Base-by-base conservation (phyloP, 1,140 invertebrate genomes). In the Pogonomyrmex barbatus region DNA sequence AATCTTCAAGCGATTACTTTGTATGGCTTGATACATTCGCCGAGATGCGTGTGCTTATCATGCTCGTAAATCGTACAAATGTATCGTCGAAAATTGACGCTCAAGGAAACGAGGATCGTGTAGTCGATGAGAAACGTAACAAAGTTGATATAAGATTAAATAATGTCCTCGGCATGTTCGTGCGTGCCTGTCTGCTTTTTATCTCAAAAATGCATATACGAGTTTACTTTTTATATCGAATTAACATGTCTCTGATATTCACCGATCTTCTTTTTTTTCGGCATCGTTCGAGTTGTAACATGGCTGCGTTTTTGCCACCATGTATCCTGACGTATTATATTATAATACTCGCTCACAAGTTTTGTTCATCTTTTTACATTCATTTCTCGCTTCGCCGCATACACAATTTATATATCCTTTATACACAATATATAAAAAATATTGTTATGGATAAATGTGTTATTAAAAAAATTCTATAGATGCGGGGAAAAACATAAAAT, bases 181-280 rank as follows among this genome's bases (percentile, higher is more conserved):
- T 52, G 4, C 30, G 45, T 56, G 4, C 10, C 45, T 12, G 0
- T 47, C 45, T 12, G 24, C 36, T 70, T 56, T 56, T 39, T 56
- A 30, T 4, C 39, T 36, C 2, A 42, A 56, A 30, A 4, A 17
- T 33, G 60, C 45, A 24, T 65, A 42, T 30, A 24, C 33, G 24
- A 77, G 30, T 63, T 63, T 17, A 45, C 4, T 52, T 78, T 47
- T 78, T 54, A 39, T 10, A 2, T 3, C 8, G 58, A 67, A 33
- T 78, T 52, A 52, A 65, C 60, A 50, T 60, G 14, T 76, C n/a
- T 58, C n/a, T 42, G 36, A 76, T 30, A 76, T 45, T 60, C 54
- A 60, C 39, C 1, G 8, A 62, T 45, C 24, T 24, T 24, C 24
- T 24, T 24, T 24, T 60, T 62, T 39, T 45, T 45, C 14, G 39